phyloP scores from a whole-genome alignment of 2,113 vertebrate species.

The Tychaedon coryphoeus region DNA sequence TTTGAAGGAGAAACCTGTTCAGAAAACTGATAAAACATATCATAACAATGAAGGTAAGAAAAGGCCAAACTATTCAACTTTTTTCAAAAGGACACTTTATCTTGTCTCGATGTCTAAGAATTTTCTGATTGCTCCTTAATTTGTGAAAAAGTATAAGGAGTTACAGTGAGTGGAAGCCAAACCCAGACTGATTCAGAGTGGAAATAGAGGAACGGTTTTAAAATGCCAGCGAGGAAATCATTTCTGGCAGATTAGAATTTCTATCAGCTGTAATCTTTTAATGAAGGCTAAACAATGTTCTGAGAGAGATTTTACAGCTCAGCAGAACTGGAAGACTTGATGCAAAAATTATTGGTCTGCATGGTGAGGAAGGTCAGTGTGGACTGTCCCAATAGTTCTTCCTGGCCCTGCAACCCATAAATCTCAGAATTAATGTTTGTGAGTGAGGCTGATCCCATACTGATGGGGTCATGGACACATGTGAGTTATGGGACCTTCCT shows the following conservation, averaged over 20 bases:
- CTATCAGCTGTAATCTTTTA: not conserved
- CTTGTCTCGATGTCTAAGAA: not conserved
- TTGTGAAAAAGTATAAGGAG: not conserved
- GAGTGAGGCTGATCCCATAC: not conserved
- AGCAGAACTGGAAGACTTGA: constrained; percentile 2
- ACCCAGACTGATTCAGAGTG: not conserved
- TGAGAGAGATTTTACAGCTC: not conserved
- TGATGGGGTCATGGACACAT: not conserved
- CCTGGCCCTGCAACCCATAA: not conserved
- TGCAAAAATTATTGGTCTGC: constrained; percentile 1
- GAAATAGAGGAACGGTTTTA: not conserved
- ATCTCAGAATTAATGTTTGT: not conserved
- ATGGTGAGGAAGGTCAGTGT: not conserved
- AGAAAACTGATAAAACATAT: not conserved
- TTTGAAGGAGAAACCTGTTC: not conserved
- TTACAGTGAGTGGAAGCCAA: not conserved
- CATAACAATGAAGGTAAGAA: not conserved
- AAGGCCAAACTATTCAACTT: not conserved
- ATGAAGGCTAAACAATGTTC: constrained; percentile 9
- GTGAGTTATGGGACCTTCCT: not conserved
- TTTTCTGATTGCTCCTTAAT: not conserved
- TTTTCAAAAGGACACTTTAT: not conserved
- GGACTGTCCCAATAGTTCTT: not conserved
- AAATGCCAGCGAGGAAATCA: not conserved
- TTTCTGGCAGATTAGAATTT: not conserved